phyloP scores from a whole-genome alignment of 2,113 vertebrate species.

The Alces alces region DNA sequence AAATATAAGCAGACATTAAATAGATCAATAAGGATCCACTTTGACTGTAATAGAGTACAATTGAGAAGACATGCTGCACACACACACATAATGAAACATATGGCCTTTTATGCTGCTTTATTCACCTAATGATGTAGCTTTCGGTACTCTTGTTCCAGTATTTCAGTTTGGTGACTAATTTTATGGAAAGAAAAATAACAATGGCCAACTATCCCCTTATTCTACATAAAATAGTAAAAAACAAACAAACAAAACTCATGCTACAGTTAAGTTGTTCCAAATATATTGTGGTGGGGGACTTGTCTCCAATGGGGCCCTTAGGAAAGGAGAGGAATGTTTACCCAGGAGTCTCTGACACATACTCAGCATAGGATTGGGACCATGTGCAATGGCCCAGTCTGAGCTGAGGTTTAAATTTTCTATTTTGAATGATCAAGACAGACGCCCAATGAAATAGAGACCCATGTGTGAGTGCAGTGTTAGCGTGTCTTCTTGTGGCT shows the following conservation, averaged over 20 bases:
- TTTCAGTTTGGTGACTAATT: constrained; percentile 18
- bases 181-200: background rate
- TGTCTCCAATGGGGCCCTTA: background rate
- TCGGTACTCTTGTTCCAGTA: background rate
- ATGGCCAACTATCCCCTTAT: background rate
- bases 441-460: background rate
- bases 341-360: background rate
- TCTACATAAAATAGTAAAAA: background rate
- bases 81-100: background rate
- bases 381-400: background rate
- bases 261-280: background rate
- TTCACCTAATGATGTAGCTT: background rate
- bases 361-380: background rate
- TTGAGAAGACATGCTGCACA: background rate
- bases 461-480: background rate
- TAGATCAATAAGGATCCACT: background rate
- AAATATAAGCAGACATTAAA: background rate
- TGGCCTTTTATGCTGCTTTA: background rate
- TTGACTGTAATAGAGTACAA: background rate
- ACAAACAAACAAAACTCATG: background rate
- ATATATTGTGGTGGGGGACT: background rate
- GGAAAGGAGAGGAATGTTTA: background rate
- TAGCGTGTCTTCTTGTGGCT: background rate
- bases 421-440: background rate
- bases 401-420: background rate